A percentile compares a stretch with the other conserved stretches of the same genome.
Conservation (phyloP, 1,140 invertebrate genomes). For the Leptinotarsa defecta region DNA sequence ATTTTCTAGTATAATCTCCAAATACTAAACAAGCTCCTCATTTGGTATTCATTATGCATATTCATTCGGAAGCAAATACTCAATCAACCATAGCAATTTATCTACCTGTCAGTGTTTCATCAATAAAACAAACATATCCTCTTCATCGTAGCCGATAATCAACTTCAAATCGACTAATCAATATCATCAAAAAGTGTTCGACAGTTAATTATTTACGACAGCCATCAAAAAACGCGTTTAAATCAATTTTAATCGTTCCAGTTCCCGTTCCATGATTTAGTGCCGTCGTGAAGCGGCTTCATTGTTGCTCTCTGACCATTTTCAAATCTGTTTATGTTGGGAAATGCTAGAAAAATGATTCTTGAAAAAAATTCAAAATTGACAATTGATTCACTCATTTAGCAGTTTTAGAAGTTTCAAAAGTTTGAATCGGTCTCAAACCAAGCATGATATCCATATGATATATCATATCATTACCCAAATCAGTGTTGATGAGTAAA, state of each 20-base stretch:
- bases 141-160: not conserved
- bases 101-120: conserved; percentile 27
- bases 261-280: not conserved
- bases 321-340: too few relatives aligned
- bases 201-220: conserved; percentile 14
- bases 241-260: not conserved
- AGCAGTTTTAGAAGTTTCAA: too few relatives aligned
- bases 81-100: conserved; percentile 16
- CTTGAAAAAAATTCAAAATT: too few relatives aligned
- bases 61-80: conserved; percentile 27
- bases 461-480: too few relatives aligned
- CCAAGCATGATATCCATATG: too few relatives aligned
- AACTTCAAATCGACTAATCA: conserved; percentile 13
- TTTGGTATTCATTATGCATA: conserved; percentile 19
- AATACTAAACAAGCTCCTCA: conserved; percentile 8
- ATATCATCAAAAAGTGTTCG: conserved; percentile 6
- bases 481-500: too few relatives aligned
- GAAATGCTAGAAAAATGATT: too few relatives aligned
- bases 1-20: not conserved
- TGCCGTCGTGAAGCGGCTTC: not conserved
- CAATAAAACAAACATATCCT: conserved; percentile 29
- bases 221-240: not conserved
- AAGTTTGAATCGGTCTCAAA: too few relatives aligned
- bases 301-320: not conserved
- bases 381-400: too few relatives aligned